Conservation (phyloP, 2,888 invertebrate genomes). For the Sphaerophoria taeniata region DNA sequence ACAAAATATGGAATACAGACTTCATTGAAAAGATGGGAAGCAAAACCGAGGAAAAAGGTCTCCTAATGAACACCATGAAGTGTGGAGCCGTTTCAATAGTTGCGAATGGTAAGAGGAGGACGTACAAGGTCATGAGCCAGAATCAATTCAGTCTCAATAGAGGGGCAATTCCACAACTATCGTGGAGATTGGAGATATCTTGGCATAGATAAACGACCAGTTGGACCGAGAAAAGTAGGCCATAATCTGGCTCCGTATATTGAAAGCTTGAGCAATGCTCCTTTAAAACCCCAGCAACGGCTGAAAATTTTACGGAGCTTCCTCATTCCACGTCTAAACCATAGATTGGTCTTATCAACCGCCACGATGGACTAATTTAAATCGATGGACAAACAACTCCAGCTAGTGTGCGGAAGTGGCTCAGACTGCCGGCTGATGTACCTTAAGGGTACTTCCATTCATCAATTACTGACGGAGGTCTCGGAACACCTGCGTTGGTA, state of each 20-base stretch:
- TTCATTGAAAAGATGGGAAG: background rate
- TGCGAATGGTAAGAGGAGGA: background rate
- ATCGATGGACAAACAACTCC: background rate
- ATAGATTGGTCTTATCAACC: background rate
- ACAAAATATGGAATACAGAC: background rate
- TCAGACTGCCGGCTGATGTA: background rate
- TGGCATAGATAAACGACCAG: background rate
- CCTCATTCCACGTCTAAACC: background rate
- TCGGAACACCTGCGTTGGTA: background rate
- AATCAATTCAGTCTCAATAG: background rate
- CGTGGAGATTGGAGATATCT: background rate
- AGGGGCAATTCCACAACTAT: background rate
- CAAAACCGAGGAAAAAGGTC: constrained; percentile 1
- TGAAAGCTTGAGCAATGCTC: background rate
- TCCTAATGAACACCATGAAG: background rate
- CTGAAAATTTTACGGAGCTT: constrained; percentile 6
- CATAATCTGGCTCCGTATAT: background rate
- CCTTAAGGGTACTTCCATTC: background rate
- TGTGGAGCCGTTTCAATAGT: constrained; percentile 7
- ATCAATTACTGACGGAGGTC: background rate
- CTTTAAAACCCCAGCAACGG: constrained; percentile 11
- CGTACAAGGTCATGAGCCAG: background rate
- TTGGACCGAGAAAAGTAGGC: background rate
- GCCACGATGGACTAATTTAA: background rate
- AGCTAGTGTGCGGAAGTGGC: background rate